Evolutionary conservation across 2,797 vertebrate species (phyloP), one percentile per base, ranked within the genome.

Genomic region (Syngnathus acus): DNA sequence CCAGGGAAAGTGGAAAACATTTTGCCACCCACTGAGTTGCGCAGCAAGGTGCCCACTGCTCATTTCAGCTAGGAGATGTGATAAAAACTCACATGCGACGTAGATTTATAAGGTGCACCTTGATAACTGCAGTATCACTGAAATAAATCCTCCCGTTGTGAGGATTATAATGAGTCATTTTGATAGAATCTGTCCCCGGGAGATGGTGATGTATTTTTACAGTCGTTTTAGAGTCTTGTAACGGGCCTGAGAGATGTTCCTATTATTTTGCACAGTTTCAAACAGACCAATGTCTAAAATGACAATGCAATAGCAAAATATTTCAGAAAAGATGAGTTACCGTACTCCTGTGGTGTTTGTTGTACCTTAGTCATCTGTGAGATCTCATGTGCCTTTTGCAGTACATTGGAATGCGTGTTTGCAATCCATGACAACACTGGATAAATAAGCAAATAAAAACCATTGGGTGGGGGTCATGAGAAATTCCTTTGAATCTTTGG

Each of bases 11-110:
- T 66, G 38, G 74, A 82, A 75, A 78, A 58, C 70, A 83, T 66
- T 75, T 81, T 82, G 68, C 83, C 84, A 80, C 86, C 83, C 81
- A 88, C 85, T 72, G 75, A 83, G 72, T 71, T 79, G 71, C 68
- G 78, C 63, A 71, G 64, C 67, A 72, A 67, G 38, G 66, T 39
- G 47, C 65, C 67, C 66, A 69, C 68, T 64, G 72, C 66, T 69
- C 64, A 45, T 77, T 71, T 45, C 21, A 45, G 21, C 60, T n/a
- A 9, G 60, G 40, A 62, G 40, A 62, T 62, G 40, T 45, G 32
- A 55, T 26, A 54, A 54, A 55, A 32, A 26, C 26, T 55, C 55
- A 37, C 55, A 37, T 26, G 3, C 32, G 55, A 16, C 14, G 7
- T 9, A 26, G 40, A 62, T 45, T 62, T 23, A 60, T 40, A 40